Percentiles rank a stretch among this genome's conserved stretches.
These are phyloP conservation scores for Rachycentron canadum DNA, from an alignment of 2,797 vertebrate genomes.

Conservation along the genomic window DNA sequence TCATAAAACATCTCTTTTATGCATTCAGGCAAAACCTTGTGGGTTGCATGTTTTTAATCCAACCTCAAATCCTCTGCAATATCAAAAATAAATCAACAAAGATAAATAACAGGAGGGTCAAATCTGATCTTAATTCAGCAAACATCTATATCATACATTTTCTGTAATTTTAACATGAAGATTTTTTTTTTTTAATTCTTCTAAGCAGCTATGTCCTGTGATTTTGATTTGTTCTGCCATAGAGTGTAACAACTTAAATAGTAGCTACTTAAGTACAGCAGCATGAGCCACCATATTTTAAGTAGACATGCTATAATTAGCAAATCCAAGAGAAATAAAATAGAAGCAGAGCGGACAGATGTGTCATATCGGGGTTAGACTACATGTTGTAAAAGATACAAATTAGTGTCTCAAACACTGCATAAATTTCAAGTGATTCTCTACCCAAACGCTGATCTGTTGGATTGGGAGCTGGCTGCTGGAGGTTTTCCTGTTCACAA, in stretches of 20 bases:
- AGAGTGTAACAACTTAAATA: conserved; percentile 2
- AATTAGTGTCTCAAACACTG: conserved; percentile 15
- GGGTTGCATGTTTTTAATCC: neutral
- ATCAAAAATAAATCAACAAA: conserved; percentile 17
- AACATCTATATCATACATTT: neutral
- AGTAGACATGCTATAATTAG: conserved; percentile 37
- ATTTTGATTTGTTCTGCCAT: conserved; percentile 17
- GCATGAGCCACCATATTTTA: conserved; percentile 20
- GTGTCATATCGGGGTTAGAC: conserved; percentile 22
- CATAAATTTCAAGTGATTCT: conserved; percentile 26
- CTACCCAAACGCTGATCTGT: neutral
- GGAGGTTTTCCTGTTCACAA: neutral
- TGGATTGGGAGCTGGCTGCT: neutral
- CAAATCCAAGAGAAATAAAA: conserved; percentile 33
- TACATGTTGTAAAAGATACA: conserved; percentile 24
- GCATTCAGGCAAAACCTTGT: conserved; percentile 16
- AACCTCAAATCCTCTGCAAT: neutral
- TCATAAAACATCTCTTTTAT: conserved; percentile 12
- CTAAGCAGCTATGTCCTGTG: neutral
- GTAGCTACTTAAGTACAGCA: conserved; percentile 1
- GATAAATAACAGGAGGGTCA: neutral
- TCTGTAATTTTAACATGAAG: neutral
- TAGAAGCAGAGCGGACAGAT: conserved; percentile 25
- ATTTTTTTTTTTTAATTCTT: conserved; percentile 3
- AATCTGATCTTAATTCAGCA: neutral